Evolutionary conservation across 2,888 invertebrate genomes (phyloP).

Genomic region (Limnephilus auricula): DNA sequence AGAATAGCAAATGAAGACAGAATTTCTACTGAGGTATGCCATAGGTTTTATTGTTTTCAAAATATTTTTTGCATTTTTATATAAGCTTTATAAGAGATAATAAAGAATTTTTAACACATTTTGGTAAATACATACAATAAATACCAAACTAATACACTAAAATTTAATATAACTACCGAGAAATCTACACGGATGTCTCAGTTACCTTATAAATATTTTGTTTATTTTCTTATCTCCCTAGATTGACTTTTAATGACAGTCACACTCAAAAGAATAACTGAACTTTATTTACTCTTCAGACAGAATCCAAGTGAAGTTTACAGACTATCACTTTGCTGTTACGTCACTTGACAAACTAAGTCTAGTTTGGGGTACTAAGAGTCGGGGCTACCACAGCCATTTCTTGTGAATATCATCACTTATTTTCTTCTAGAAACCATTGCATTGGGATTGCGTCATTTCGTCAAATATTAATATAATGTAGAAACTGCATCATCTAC

Average conservation of each 20-base stretch:
- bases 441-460: constrained; percentile 1
- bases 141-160: constrained; percentile 19
- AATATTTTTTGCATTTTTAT: constrained; percentile 41
- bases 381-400: not conserved
- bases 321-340: constrained; percentile 20
- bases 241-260: constrained; percentile 13
- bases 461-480: not conserved
- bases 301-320: not conserved
- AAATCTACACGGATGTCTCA: not conserved
- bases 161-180: constrained; percentile 13
- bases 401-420: not conserved
- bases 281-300: constrained; percentile 21
- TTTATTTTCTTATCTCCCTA: constrained; percentile 22
- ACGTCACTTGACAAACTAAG: not conserved
- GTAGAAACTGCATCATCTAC: not conserved
- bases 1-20: not conserved
- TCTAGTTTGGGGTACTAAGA: not conserved
- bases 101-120: constrained; percentile 45
- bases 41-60: constrained; percentile 50
- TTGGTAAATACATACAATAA: constrained; percentile 46
- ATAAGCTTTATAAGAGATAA: constrained; percentile 42
- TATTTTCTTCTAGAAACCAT: not conserved
- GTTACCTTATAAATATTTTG: constrained; percentile 36
- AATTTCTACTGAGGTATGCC: constrained; percentile 33
- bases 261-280: constrained; percentile 27